Conservation (phyloP, 2,888 invertebrate genomes). For the Drosophila formosana region DNA sequence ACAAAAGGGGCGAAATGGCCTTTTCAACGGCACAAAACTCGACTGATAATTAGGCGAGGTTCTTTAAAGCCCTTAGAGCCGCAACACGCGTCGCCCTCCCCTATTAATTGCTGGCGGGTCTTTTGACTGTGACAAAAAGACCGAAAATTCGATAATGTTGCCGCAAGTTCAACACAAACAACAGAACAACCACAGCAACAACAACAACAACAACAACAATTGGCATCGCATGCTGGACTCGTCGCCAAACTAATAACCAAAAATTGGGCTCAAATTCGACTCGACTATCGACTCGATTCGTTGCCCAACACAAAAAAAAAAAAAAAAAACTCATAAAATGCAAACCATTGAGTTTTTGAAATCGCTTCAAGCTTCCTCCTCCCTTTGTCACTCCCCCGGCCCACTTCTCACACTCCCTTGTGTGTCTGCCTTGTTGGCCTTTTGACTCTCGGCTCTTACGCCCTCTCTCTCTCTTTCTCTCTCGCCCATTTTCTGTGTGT, state of each 20-base stretch:
- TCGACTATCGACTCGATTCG: constrained; percentile 23
- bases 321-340: constrained; percentile 77
- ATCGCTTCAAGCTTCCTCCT: constrained; percentile 76
- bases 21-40: constrained; percentile 29
- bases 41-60: constrained; percentile 68
- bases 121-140: constrained; percentile 34
- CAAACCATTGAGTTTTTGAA: constrained; percentile 82
- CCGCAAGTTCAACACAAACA: constrained; percentile 41
- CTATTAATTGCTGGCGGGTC: constrained; percentile 10
- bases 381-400: constrained; percentile 52
- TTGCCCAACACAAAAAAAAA: neutral
- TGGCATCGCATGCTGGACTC: constrained; percentile 3
- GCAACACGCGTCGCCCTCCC: constrained; percentile 35
- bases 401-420: neutral
- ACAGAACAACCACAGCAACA: neutral
- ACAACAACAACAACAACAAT: constrained; percentile 28
- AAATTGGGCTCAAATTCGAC: constrained; percentile 60
- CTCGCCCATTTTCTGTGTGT: constrained; percentile 17
- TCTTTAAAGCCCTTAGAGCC: constrained; percentile 54
- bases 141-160: constrained; percentile 72
- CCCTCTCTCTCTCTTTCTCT: no score
- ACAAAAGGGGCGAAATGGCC: constrained; percentile 53
- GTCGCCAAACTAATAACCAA: constrained; percentile 68
- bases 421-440: constrained; percentile 25
- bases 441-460: constrained; percentile 19